Percentiles rank a stretch among this genome's conserved stretches.
Evolutionary conservation across 1,140 invertebrate species (phyloP).

Genomic region (Listronotus bonariensis): DNA sequence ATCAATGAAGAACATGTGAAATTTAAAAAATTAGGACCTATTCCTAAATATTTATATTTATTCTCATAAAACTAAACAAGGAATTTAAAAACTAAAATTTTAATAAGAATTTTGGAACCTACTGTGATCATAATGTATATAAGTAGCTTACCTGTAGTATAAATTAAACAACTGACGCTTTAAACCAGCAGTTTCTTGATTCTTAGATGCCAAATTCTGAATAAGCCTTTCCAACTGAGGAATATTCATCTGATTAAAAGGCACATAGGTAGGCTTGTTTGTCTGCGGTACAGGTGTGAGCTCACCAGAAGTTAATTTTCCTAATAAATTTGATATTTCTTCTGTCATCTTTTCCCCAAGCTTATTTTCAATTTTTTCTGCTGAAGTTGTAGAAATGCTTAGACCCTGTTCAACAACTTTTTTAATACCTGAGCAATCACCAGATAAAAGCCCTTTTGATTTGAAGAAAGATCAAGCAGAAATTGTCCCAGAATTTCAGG

Average conservation of each 20-base stretch:
- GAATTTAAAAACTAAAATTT: background rate
- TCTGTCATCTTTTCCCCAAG: conserved; percentile 66
- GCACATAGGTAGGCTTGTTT: conserved; percentile 44
- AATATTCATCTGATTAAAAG: conserved; percentile 50
- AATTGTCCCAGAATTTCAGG: conserved; percentile 59
- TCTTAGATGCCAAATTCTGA: conserved; percentile 58
- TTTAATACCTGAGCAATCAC: conserved; percentile 57
- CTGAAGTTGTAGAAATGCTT: conserved; percentile 63
- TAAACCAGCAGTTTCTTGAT: conserved; percentile 59
- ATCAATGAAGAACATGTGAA: no score
- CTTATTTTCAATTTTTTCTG: conserved; percentile 64
- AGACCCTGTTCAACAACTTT: conserved; percentile 66
- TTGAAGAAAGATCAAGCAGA: conserved; percentile 57
- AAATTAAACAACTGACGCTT: conserved; percentile 65
- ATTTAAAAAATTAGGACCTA: no score
- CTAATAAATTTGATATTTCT: conserved; percentile 64
- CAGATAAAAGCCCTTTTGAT: conserved; percentile 42
- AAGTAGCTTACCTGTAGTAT: conserved; percentile 57
- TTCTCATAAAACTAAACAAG: no score
- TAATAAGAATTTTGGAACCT: no score
- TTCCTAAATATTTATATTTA: no score
- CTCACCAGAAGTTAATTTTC: conserved; percentile 66
- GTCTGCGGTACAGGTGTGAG: conserved; percentile 59
- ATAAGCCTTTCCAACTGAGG: conserved; percentile 62
- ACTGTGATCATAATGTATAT: background rate